Base-by-base conservation (phyloP, 2,797 vertebrate genomes). In the Trachurus trachurus region DNA sequence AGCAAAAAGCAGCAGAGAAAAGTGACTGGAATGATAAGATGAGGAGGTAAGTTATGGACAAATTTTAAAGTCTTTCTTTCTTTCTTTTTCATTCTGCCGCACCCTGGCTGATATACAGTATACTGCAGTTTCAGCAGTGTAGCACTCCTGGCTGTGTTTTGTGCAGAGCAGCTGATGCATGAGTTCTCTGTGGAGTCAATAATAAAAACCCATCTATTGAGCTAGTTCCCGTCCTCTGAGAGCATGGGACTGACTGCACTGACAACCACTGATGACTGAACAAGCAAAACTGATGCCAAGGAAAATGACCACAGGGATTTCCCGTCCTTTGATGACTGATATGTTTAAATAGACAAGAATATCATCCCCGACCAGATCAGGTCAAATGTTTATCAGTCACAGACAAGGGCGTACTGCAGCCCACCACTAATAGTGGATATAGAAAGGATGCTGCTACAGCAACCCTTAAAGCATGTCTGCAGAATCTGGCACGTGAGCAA, bases 11-110 rank as follows among this genome's bases (percentile, higher is more conserved):
- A 85, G 84, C 76, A 73, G 64, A 86, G 85, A 89, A 91, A 91
- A 93, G 93, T 92, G 91, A 92, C 90, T 90, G 93, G 91, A 91
- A 90, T 94, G 92, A 92, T 89, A 95, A 94, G 92, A 95, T 94
- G 94, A 94, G 87, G 92, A 95, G 95, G 96, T 96, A 91, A 95
- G 94, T 93, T 78, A 85, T 84, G 70, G 53, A 91, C 61, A 54
- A 67, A 87, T 86, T 89, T 89, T 80, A 69, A 77, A 66, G 15
- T 72, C 70, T 81, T 44, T 86, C 26, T 26, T 26, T 26, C 26
- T 26, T 26, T 26, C 26, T 26, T 73, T 68, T 71, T 53, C n/a
- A 45, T 74, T 75, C 50, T 71, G 79, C 81, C 88, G 89, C 90
- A 89, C 85, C 90, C 89, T 9, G 57, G 66, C 84, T 77, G 75